Base-by-base conservation (phyloP, 2,113 vertebrate species). In the Echinops telfairi region DNA sequence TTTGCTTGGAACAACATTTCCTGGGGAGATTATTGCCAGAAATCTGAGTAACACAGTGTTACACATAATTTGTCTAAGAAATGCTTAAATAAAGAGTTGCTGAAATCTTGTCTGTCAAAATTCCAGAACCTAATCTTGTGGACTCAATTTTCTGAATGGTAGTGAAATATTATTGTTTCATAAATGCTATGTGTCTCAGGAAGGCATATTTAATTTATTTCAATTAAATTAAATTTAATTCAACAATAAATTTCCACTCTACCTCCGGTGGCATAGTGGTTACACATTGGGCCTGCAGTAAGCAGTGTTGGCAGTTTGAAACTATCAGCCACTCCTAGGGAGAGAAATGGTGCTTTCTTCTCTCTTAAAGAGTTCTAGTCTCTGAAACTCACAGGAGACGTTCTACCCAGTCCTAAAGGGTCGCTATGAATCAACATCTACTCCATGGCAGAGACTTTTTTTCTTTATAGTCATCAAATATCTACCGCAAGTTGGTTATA, bases 21-120 rank as follows among this genome's bases (percentile, higher is more conserved):
- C 11, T 47, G 92, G n/a, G 27, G 1, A 87, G 85, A 81, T 79
- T 33, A 3, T 90, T 71, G 68, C 83, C 89, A 94, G 57, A 84
- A 92, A 20, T 76, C 68, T 75, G 73, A 90, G 36, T 80, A 86
- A 81, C 19, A 29, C 0, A 78, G 23, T 22, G 47, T 6, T 64
- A 38, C 6, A 73, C 47, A 15, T 76, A 66, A 89, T 92, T 95
- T 96, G 40, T 95, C 60, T 76, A 80, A 75, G 70, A 91, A 47
- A 5, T 83, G 33, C 73, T 95, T 94, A 92, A 95, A 90, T 88
- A 92, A 94, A 73, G 76, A 90, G 83, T 66, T 94, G 84, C 70
- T 94, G 88, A 95, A 97, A 92, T 88, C 68, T 90, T 89, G 89
- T 73, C 80, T 96, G 81, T 91, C 71, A 80, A 8, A 43, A 71